These are phyloP conservation scores for Lates calcarifer DNA, from an alignment of 2,113 vertebrate genomes.

Conservation along the genomic window DNA sequence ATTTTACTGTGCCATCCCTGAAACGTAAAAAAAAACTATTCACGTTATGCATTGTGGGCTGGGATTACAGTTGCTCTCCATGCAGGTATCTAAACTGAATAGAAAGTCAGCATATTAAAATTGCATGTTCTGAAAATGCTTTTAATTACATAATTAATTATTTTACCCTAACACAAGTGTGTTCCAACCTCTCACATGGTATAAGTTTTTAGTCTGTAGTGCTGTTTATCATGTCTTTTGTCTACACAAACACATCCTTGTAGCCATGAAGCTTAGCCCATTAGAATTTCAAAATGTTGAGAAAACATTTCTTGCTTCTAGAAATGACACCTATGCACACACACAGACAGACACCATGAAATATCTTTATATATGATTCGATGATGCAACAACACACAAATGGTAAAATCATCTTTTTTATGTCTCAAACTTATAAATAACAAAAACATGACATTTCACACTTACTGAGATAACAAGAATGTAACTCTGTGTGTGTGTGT, in stretches of 20 bases:
- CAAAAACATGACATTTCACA: neutral
- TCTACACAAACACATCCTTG: neutral
- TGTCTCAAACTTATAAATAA: neutral
- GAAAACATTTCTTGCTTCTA: neutral
- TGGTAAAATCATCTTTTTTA: neutral
- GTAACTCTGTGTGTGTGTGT: neutral
- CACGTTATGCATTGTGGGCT: neutral
- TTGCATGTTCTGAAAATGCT: neutral
- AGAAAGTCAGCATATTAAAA: neutral
- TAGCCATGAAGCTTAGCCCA: neutral
- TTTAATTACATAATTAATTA: neutral
- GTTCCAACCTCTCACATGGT: neutral
- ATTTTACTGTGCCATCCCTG: neutral
- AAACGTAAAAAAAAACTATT: neutral
- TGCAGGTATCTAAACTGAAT: neutral
- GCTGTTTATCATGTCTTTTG: neutral
- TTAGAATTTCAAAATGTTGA: neutral
- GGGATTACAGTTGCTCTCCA: neutral
- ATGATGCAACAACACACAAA: neutral
- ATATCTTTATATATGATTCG: neutral
- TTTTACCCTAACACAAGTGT: neutral
- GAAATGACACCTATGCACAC: neutral
- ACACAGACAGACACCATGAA: neutral
- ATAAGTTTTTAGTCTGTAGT: too few relatives aligned
- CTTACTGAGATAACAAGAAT: slow-evolving; percentile 33